Conservation (phyloP, 2,113 vertebrate species). For the Scomber japonicus region DNA sequence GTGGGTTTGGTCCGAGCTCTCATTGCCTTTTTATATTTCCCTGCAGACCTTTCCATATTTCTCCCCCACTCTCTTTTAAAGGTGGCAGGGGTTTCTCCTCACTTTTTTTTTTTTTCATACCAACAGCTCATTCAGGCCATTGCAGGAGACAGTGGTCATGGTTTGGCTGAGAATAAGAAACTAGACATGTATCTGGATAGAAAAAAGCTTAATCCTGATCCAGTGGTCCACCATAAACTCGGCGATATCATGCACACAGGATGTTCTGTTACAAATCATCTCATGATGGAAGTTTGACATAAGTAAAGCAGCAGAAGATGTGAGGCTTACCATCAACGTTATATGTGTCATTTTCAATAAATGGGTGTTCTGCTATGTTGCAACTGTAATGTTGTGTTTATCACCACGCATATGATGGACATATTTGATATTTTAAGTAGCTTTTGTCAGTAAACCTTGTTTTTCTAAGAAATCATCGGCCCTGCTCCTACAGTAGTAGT, state of each 20-base stretch:
- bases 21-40: slow-evolving; percentile 51
- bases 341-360: slow-evolving; percentile 66
- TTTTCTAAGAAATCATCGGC: background rate
- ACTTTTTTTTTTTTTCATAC: slow-evolving; percentile 42
- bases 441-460: background rate
- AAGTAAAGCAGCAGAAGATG: slow-evolving; percentile 59
- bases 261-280: slow-evolving; percentile 66
- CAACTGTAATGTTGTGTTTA: slow-evolving; percentile 20
- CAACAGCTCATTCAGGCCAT: slow-evolving; percentile 55
- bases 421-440: background rate
- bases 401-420: slow-evolving; percentile 11
- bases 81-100: slow-evolving; percentile 65
- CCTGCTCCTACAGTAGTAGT: background rate
- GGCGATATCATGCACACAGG: slow-evolving; percentile 48
- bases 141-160: slow-evolving; percentile 68
- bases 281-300: slow-evolving; percentile 53
- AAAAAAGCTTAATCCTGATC: slow-evolving; percentile 52
- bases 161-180: slow-evolving; percentile 64
- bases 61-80: slow-evolving; percentile 46
- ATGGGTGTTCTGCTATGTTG: slow-evolving; percentile 27
- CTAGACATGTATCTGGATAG: slow-evolving; percentile 52
- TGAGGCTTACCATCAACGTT: slow-evolving; percentile 52
- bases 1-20: slow-evolving; percentile 76
- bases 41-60: slow-evolving; percentile 48
- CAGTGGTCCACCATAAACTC: slow-evolving; percentile 57